Percentiles rank a stretch among this genome's conserved stretches.
Conservation (phyloP, 2,888 invertebrate species). For the Doris montereyensis region DNA sequence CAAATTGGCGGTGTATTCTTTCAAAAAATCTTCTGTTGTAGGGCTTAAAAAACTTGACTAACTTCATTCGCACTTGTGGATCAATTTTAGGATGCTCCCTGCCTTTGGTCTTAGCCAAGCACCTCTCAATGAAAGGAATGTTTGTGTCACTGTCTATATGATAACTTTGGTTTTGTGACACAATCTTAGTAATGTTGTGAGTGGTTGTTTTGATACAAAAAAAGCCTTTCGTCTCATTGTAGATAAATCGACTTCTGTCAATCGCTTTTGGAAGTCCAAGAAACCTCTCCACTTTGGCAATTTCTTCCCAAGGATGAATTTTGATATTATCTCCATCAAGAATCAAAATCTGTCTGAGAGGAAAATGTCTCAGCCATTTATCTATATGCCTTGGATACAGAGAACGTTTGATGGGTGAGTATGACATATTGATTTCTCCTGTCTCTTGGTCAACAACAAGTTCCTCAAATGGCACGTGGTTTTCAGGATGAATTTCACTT, state of each 20-base stretch:
- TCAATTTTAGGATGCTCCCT: conserved; percentile 89
- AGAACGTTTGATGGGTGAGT: conserved; percentile 71
- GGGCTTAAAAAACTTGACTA: conserved; percentile 57
- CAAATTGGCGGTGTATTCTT: conserved; percentile 89
- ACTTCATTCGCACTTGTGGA: conserved; percentile 76
- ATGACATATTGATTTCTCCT: conserved; percentile 69
- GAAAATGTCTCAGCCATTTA: conserved; percentile 92
- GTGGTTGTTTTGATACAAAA: conserved; percentile 80
- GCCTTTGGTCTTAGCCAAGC: conserved; percentile 89
- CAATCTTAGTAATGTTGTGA: not conserved
- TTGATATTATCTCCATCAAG: conserved; percentile 79
- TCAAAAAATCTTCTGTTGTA: conserved; percentile 76
- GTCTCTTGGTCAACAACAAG: conserved; percentile 65
- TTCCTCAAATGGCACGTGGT: conserved; percentile 70
- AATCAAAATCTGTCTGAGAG: conserved; percentile 89
- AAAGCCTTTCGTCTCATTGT: conserved; percentile 95
- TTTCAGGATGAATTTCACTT: no score
- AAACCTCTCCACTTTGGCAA: conserved; percentile 60
- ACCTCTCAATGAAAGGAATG: conserved; percentile 67
- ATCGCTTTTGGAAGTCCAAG: conserved; percentile 58
- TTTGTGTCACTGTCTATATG: conserved; percentile 72
- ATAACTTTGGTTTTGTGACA: not conserved
- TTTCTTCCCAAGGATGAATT: conserved; percentile 55
- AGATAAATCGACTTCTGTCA: conserved; percentile 86
- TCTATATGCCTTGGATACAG: conserved; percentile 81